Conservation (phyloP, 2,113 vertebrate genomes). For the Hydrolagus affinis region DNA sequence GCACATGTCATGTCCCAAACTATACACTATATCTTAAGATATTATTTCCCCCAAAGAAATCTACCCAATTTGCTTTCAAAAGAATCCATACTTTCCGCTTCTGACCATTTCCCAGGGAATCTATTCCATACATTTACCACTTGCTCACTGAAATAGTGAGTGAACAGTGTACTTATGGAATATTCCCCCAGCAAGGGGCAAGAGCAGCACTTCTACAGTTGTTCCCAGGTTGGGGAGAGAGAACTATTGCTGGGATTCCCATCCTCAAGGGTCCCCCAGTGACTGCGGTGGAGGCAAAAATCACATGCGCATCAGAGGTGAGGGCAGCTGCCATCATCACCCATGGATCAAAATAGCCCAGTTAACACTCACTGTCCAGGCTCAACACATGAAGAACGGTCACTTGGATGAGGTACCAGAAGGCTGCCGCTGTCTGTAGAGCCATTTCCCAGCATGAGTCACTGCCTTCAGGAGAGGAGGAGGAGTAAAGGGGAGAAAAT, state of each 20-base stretch:
- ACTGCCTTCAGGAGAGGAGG: constrained; percentile 16
- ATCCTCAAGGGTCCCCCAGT: neutral
- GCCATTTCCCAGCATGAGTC: constrained; percentile 10
- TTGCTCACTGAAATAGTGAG: no score
- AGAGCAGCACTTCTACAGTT: neutral
- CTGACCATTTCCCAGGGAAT: no score
- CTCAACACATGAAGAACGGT: constrained; percentile 12
- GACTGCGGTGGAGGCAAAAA: neutral
- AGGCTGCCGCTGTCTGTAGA: neutral
- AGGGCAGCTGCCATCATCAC: neutral
- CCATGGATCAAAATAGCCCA: neutral
- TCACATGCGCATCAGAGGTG: neutral
- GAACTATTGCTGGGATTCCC: neutral
- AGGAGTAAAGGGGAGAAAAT: neutral
- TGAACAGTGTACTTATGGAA: no score
- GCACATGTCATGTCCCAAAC: no score
- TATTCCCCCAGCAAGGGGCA: neutral
- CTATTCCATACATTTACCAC: no score
- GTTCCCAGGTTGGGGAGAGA: neutral
- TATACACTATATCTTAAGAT: no score
- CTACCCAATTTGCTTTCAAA: no score
- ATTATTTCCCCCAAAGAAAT: no score
- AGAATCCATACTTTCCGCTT: no score
- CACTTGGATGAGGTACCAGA: neutral
- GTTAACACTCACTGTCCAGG: constrained; percentile 15